These are phyloP conservation scores for Chelonus formosanus DNA, from an alignment of 2,888 invertebrate species.

Conservation along the genomic window DNA sequence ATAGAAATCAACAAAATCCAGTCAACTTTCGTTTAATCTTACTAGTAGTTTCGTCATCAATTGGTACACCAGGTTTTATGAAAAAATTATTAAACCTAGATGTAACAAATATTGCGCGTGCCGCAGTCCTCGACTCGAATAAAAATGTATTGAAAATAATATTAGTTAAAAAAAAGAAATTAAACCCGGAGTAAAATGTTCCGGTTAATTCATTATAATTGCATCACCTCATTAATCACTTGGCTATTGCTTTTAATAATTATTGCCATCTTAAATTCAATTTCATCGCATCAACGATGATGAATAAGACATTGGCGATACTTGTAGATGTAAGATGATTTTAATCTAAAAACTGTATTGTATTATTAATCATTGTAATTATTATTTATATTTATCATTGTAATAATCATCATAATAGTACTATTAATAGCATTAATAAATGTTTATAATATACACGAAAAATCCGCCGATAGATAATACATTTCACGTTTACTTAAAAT, in stretches of 20 bases:
- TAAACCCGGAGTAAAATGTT: neutral
- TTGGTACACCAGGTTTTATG: conserved; percentile 2
- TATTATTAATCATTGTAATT: conserved; percentile 19
- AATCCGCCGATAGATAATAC: conserved; percentile 1
- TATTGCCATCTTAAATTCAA: conserved; percentile 23
- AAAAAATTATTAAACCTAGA: neutral
- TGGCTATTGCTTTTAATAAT: conserved; percentile 21
- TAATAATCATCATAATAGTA: conserved; percentile 20
- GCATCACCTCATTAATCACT: conserved; percentile 3
- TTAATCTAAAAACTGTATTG: conserved; percentile 21
- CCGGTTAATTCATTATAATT: conserved; percentile 3
- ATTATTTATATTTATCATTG: conserved; percentile 5
- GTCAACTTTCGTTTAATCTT: conserved; percentile 7
- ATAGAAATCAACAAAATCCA: conserved; percentile 19
- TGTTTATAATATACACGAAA: conserved; percentile 18
- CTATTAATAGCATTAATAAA: conserved; percentile 21
- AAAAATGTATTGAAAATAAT: conserved; percentile 14
- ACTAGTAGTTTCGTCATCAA: conserved; percentile 7
- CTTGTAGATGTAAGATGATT: neutral
- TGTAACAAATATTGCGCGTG: conserved; percentile 14
- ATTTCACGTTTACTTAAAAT: neutral
- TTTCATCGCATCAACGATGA: conserved; percentile 13
- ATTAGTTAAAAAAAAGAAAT: conserved; percentile 2
- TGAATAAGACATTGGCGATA: conserved; percentile 17
- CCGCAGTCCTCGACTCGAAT: conserved; percentile 4